Evolutionary conservation across 2,888 invertebrate species (phyloP).

Genomic region (Leptopilina syphax): DNA sequence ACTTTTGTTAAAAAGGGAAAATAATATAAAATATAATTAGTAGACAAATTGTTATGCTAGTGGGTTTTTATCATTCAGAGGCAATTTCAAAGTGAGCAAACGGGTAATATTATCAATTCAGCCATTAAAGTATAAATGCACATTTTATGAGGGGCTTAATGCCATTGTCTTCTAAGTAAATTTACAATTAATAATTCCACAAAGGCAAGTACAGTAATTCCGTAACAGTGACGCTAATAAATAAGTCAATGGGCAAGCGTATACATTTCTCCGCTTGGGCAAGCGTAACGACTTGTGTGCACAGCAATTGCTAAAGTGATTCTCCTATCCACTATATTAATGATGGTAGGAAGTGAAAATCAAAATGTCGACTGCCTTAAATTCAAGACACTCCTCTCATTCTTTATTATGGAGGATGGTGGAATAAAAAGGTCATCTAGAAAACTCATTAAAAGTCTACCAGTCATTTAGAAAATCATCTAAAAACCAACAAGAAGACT

Average conservation of each 20-base stretch:
- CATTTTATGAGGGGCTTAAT: background rate
- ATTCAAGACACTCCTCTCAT: background rate
- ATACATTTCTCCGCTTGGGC: constrained; percentile 63
- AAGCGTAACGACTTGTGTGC: constrained; percentile 59
- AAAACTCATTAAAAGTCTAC: too few relatives aligned
- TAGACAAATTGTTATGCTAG: too few relatives aligned
- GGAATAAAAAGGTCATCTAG: too few relatives aligned
- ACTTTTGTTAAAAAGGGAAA: too few relatives aligned
- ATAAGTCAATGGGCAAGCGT: constrained; percentile 64
- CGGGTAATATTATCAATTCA: background rate
- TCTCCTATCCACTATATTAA: background rate
- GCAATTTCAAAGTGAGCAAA: too few relatives aligned
- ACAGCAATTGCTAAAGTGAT: constrained; percentile 7
- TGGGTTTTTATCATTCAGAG: too few relatives aligned
- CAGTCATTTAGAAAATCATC: too few relatives aligned
- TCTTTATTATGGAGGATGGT: too few relatives aligned
- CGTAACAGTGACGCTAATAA: constrained; percentile 59
- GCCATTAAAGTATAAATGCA: background rate
- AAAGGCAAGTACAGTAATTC: constrained; percentile 46
- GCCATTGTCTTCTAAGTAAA: background rate
- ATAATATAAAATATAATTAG: too few relatives aligned
- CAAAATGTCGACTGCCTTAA: background rate
- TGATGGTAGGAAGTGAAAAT: background rate
- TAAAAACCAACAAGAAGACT: too few relatives aligned
- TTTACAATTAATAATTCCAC: background rate